These are phyloP conservation scores for Theristus sp. DNA, from an alignment of 2,888 invertebrate species.

Conservation along the genomic window DNA sequence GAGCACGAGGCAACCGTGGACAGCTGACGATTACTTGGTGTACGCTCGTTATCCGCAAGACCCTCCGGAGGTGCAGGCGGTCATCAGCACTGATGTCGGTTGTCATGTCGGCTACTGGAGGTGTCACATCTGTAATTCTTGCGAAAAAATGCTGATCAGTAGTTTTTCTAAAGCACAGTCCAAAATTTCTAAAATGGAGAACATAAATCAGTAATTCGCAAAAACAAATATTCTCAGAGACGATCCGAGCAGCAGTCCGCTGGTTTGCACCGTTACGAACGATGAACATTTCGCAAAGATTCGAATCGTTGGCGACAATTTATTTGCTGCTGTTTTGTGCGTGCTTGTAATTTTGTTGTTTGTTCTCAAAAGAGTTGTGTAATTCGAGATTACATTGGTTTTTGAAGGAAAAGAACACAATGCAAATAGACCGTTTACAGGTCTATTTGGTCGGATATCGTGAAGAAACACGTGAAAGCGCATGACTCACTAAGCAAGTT, in stretches of 20 bases:
- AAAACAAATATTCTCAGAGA: background rate
- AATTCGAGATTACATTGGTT: too few species aligned
- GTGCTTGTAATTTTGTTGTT: conserved; percentile 13
- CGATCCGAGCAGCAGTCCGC: background rate
- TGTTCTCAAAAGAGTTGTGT: background rate
- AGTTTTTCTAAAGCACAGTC: too few species aligned
- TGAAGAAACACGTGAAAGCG: background rate
- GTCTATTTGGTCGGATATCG: background rate
- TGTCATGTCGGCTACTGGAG: conserved; percentile 70
- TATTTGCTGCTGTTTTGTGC: conserved; percentile 60
- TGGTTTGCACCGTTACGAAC: conserved; percentile 36
- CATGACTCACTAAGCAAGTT: background rate
- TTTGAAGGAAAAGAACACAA: too few species aligned
- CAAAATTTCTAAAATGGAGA: too few species aligned
- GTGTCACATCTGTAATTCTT: conserved; percentile 11
- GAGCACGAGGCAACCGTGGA: conserved; percentile 11
- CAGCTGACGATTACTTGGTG: conserved; percentile 40
- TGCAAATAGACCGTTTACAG: too few species aligned
- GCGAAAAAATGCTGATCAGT: background rate
- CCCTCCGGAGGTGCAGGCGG: conserved; percentile 70
- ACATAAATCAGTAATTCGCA: too few species aligned
- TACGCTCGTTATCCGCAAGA: conserved; percentile 84
- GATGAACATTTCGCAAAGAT: conserved; percentile 49
- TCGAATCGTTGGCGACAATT: conserved; percentile 51
- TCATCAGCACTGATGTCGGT: conserved; percentile 15